Percentiles rank a stretch among this genome's conserved stretches.
Conservation (phyloP, 2,797 vertebrate genomes). For the Clarias laeviceps region DNA sequence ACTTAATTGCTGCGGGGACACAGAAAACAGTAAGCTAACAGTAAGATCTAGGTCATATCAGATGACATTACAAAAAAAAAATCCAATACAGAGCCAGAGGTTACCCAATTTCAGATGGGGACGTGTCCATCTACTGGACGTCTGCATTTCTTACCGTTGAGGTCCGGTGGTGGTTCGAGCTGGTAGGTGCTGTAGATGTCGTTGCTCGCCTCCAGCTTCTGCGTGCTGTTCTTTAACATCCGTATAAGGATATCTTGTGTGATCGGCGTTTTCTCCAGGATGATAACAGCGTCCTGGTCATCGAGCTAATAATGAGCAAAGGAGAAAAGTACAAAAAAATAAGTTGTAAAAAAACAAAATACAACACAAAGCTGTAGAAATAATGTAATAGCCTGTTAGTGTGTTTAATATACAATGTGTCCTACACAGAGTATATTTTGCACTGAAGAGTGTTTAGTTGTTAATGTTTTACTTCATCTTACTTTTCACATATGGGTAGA, state of each 20-base stretch:
- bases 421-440: no score
- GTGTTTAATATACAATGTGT: no score
- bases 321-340: not conserved
- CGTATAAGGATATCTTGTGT: conserved; percentile 77
- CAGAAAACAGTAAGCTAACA: not conserved
- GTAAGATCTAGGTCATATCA: not conserved
- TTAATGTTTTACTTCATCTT: no score
- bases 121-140: no score
- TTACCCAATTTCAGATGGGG: not conserved
- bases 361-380: no score
- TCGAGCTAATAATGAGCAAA: conserved; percentile 62
- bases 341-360: not conserved
- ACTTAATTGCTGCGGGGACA: conserved; percentile 82
- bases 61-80: no score
- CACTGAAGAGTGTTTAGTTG: no score
- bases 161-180: conserved; percentile 79
- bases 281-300: conserved; percentile 83
- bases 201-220: conserved; percentile 85
- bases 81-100: not conserved
- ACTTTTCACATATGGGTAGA: no score
- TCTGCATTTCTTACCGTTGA: conserved; percentile 78
- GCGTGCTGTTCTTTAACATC: conserved; percentile 74
- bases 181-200: conserved; percentile 92
- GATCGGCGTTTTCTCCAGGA: conserved; percentile 94
- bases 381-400: no score